Percentiles rank a stretch among this genome's conserved stretches.
phyloP scores from a whole-genome alignment of 2,888 invertebrate species.

The Eupithecia abbreviata region DNA sequence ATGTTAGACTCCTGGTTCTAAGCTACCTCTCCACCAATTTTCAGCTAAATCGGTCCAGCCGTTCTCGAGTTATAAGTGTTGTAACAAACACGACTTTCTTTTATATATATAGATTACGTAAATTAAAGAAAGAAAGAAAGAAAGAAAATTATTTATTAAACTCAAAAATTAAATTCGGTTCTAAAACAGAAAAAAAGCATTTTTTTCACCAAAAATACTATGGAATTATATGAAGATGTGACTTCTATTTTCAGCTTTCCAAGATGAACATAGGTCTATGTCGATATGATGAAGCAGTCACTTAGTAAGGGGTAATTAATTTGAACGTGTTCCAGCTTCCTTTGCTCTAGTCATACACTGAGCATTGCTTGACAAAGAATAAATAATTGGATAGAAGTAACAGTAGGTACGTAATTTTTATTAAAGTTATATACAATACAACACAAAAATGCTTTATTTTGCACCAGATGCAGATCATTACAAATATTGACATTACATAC shows the following conservation, averaged over 20 bases:
- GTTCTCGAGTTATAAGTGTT: no score
- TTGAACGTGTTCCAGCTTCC: slow-evolving; percentile 58
- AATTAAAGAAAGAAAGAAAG: no score
- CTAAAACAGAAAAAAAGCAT: neutral
- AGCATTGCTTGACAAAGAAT: slow-evolving; percentile 28
- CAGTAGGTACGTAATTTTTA: neutral
- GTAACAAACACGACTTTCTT: no score
- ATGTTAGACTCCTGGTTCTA: no score
- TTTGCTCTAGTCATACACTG: slow-evolving; percentile 38
- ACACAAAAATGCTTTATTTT: no score
- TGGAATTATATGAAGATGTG: neutral
- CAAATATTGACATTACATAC: no score
- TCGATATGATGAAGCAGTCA: slow-evolving; percentile 52
- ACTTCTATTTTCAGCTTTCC: slow-evolving; percentile 33
- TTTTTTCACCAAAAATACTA: neutral
- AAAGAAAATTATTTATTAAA: no score
- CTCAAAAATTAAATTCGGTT: no score
- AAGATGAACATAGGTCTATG: slow-evolving; percentile 31
- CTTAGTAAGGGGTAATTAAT: slow-evolving; percentile 68
- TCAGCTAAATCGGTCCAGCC: no score
- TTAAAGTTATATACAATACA: neutral
- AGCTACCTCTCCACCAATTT: no score
- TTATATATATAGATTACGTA: no score
- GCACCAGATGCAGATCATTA: no score
- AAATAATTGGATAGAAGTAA: neutral